Evolutionary conservation across 2,888 invertebrate genomes (phyloP).

Genomic region (Mechanitis mazaeus): DNA sequence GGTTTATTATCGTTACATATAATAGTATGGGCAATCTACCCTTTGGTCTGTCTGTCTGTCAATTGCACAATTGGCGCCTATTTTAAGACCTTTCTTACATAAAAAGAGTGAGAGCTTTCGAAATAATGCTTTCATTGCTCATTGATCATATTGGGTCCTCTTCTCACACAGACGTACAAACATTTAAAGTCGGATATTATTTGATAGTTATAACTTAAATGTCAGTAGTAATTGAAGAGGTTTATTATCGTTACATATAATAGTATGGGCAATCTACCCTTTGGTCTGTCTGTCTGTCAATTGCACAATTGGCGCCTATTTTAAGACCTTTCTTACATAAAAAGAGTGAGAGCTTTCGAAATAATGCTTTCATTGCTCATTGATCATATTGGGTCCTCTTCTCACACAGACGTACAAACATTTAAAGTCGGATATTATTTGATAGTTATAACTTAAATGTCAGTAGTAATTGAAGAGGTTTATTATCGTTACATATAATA

Average conservation of each 20-base stretch:
- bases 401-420: conserved; percentile 37
- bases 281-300: no score
- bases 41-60: no score
- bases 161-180: conserved; percentile 38
- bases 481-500: no score
- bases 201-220: not conserved
- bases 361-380: conserved; percentile 54
- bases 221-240: no score
- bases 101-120: conserved; percentile 45
- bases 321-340: conserved; percentile 44
- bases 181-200: not conserved
- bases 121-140: conserved; percentile 55
- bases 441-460: not conserved
- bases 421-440: conserved; percentile 1
- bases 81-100: conserved; percentile 45
- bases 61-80: conserved; percentile 28
- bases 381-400: conserved; percentile 40
- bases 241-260: no score
- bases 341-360: conserved; percentile 46
- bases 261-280: no score
- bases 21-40: no score
- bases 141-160: conserved; percentile 42
- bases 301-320: conserved; percentile 35
- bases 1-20: no score
- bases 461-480: no score